These are phyloP conservation scores for Pegoplata infirma DNA, from an alignment of 2,888 invertebrate species.

Conservation along the genomic window DNA sequence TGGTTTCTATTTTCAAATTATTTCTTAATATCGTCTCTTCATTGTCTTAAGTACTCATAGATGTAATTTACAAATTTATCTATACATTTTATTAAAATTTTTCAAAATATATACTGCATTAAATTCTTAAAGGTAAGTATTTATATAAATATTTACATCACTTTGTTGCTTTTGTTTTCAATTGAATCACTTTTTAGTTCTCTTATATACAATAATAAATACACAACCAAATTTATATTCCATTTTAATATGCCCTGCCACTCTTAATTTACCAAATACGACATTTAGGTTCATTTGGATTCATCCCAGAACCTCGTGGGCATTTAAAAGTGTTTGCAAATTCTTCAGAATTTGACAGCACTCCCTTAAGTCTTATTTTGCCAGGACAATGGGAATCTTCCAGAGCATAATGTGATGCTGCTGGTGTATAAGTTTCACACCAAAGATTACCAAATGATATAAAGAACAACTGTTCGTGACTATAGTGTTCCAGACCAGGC, in stretches of 20 bases:
- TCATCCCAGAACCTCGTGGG: constrained; percentile 79
- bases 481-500: constrained; percentile 86
- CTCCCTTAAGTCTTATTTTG: constrained; percentile 83
- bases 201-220: neutral
- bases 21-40: no score
- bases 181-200: neutral
- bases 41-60: no score
- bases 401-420: constrained; percentile 82
- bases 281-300: constrained; percentile 79
- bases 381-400: constrained; percentile 88
- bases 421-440: constrained; percentile 87
- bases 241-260: neutral
- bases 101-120: neutral
- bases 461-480: constrained; percentile 88
- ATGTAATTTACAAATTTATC: neutral
- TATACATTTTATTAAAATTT: neutral
- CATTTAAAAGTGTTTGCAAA: constrained; percentile 84
- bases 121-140: no score
- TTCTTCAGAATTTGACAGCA: constrained; percentile 85
- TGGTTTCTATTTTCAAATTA: no score
- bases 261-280: constrained; percentile 79
- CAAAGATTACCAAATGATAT: constrained; percentile 90
- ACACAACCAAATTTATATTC: neutral
- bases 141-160: neutral
- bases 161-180: neutral